A percentile compares a stretch with the other conserved stretches of the same genome.
Evolutionary conservation across 2,888 invertebrate genomes (phyloP).

Genomic region (Yponomeuta malinellus): DNA sequence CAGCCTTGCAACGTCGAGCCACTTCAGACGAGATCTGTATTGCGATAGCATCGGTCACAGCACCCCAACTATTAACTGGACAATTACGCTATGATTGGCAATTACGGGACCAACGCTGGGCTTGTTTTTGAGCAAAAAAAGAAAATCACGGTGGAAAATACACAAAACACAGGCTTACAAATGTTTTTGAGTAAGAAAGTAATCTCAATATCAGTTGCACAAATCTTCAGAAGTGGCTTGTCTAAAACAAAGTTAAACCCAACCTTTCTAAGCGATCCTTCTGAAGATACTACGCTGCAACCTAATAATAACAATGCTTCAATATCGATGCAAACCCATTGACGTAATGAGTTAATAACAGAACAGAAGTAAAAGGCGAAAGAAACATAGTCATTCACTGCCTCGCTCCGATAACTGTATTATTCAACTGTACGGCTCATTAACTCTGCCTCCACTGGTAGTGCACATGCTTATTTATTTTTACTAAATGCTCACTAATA

Average conservation of each 20-base stretch:
- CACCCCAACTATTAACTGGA: constrained; percentile 29
- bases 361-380: constrained; percentile 24
- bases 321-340: constrained; percentile 19
- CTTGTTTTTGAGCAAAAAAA: not conserved
- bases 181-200: too few relatives aligned
- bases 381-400: constrained; percentile 23
- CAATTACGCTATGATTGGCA: constrained; percentile 17
- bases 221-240: too few relatives aligned
- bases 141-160: not conserved
- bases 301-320: not conserved
- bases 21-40: constrained; percentile 30
- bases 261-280: not conserved
- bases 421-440: constrained; percentile 25
- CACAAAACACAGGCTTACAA: not conserved
- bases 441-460: constrained; percentile 18
- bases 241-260: not conserved
- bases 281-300: not conserved
- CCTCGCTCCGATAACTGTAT: constrained; percentile 36
- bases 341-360: constrained; percentile 28
- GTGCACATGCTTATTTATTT: constrained; percentile 15
- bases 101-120: not conserved
- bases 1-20: constrained; percentile 14
- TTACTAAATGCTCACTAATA: not conserved
- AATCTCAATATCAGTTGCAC: too few relatives aligned
- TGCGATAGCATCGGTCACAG: constrained; percentile 31